phyloP scores from a whole-genome alignment of 2,797 vertebrate species.

The Clarias pachynema region DNA sequence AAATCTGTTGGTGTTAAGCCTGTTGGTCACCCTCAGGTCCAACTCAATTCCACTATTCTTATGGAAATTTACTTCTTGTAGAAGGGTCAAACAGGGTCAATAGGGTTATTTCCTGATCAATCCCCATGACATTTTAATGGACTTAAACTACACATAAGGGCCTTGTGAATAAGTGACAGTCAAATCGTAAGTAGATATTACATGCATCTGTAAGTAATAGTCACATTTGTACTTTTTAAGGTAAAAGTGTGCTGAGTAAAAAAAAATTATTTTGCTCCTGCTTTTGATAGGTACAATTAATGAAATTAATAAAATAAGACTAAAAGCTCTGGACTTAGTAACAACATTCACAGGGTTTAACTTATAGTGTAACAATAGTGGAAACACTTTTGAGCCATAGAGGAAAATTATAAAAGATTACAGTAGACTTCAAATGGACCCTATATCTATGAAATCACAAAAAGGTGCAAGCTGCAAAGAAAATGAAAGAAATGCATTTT shows the following conservation, averaged over 20 bases:
- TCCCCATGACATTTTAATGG: constrained; percentile 73
- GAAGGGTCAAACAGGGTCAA: constrained; percentile 65
- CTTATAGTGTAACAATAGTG: background rate
- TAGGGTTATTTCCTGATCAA: constrained; percentile 74
- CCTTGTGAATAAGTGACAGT: constrained; percentile 60
- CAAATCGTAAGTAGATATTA: constrained; percentile 41
- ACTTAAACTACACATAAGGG: constrained; percentile 68
- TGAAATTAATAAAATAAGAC: background rate
- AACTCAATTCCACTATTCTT: constrained; percentile 62
- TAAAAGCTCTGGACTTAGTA: background rate
- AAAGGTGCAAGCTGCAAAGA: background rate
- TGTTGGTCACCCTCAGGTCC: constrained; percentile 53
- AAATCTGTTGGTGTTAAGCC: constrained; percentile 44
- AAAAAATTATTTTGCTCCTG: background rate
- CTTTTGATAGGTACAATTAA: background rate
- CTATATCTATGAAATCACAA: background rate
- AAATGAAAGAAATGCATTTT: background rate
- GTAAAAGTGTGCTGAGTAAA: background rate
- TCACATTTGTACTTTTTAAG: constrained; percentile 12
- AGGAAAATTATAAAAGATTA: background rate
- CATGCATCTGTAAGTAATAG: constrained; percentile 45
- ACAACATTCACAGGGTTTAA: background rate
- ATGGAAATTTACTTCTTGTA: constrained; percentile 70
- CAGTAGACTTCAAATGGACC: background rate
- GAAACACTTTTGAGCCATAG: background rate